A percentile compares a stretch with the other conserved stretches of the same genome.
Conservation (phyloP, 2,797 vertebrate genomes). For the Enteromius unitaeniatus region DNA sequence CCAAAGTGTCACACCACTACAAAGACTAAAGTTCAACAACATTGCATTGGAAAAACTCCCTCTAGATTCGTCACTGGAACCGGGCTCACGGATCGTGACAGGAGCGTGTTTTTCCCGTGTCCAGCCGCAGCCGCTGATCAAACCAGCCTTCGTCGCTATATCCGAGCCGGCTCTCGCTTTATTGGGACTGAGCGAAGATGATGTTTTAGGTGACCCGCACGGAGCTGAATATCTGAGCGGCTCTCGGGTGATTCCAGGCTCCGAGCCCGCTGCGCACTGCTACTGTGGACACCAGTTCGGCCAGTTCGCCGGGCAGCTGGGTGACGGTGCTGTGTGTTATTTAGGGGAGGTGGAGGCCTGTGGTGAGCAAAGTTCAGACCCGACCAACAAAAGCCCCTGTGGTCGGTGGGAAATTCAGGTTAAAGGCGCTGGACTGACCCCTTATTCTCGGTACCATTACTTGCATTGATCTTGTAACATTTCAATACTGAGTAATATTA, state of each 20-base stretch:
- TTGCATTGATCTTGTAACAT: neutral
- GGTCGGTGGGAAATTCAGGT: constrained; percentile 87
- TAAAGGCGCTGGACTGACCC: constrained; percentile 81
- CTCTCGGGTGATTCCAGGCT: constrained; percentile 79
- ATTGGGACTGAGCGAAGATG: constrained; percentile 73
- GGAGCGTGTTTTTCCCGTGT: constrained; percentile 83
- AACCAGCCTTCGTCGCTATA: constrained; percentile 78
- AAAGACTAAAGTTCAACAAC: constrained; percentile 80
- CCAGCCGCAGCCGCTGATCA: constrained; percentile 71
- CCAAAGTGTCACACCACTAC: constrained; percentile 57
- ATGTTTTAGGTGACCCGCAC: constrained; percentile 53
- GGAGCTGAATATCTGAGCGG: constrained; percentile 79
- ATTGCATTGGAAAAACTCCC: constrained; percentile 79
- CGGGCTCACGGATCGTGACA: constrained; percentile 73
- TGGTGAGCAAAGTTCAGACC: constrained; percentile 56
- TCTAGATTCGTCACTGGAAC: constrained; percentile 72
- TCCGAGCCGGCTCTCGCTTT: constrained; percentile 79
- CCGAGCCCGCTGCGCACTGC: constrained; percentile 87
- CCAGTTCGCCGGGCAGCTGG: constrained; percentile 88
- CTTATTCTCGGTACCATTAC: constrained; percentile 15
- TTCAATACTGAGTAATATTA: neutral
- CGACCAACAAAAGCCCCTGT: constrained; percentile 30
- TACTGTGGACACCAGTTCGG: constrained; percentile 92
- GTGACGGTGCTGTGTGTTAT: constrained; percentile 88
- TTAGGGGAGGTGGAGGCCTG: constrained; percentile 83